These are phyloP conservation scores for Ameiurus melas DNA, from an alignment of 2,113 vertebrate genomes.

Conservation along the genomic window DNA sequence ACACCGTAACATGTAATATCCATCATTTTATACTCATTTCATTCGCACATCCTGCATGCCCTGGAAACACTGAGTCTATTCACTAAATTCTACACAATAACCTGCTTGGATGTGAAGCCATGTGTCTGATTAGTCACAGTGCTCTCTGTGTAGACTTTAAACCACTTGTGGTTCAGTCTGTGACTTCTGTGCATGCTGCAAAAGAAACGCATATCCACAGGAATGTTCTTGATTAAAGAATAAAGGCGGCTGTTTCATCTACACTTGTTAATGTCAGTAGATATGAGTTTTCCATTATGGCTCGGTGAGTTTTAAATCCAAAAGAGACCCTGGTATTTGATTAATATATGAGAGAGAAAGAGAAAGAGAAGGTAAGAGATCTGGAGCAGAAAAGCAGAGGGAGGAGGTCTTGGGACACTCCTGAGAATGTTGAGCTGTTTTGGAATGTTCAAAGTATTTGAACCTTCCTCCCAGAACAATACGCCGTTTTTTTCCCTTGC, in stretches of 20 bases:
- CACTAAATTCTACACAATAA: constrained; percentile 32
- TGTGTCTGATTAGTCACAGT: constrained; percentile 28
- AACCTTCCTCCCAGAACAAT: constrained; percentile 51
- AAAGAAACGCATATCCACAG: neutral
- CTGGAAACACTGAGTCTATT: constrained; percentile 40
- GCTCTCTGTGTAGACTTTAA: constrained; percentile 5
- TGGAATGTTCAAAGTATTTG: constrained; percentile 66
- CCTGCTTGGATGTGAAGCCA: constrained; percentile 25
- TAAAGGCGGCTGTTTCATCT: constrained; percentile 54
- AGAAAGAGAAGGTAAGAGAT: constrained; percentile 57
- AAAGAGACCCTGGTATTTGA: constrained; percentile 56
- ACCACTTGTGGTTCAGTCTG: constrained; percentile 17
- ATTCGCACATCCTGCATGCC: constrained; percentile 24
- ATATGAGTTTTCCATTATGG: constrained; percentile 40
- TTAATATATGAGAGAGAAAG: constrained; percentile 62
- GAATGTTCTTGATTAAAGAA: constrained; percentile 47
- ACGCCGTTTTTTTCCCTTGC: constrained; percentile 33
- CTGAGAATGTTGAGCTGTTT: constrained; percentile 67
- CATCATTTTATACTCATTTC: constrained; percentile 25
- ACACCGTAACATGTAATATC: neutral
- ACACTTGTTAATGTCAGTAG: constrained; percentile 61
- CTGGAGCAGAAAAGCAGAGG: constrained; percentile 52
- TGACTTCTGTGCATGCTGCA: neutral
- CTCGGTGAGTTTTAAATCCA: constrained; percentile 1
- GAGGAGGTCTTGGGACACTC: constrained; percentile 54